Percentiles rank a stretch among this genome's conserved stretches.
Conservation (phyloP, 2,113 vertebrate species). For the Ptilorrhoa leucosticta region DNA sequence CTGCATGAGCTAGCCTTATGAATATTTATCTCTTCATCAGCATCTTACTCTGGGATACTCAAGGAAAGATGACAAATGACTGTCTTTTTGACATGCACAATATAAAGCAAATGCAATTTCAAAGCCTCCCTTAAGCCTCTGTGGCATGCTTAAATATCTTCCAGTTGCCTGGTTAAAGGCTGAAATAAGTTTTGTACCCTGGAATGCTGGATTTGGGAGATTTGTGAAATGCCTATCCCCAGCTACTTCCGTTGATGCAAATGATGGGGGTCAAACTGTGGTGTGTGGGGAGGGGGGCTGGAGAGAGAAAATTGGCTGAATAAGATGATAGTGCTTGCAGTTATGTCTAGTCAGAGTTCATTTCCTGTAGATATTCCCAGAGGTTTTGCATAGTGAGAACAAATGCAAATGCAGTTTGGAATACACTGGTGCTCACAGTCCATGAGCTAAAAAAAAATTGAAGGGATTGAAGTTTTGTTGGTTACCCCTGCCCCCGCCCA, state of each 20-base stretch:
- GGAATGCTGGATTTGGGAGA: not conserved
- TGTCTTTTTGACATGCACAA: not conserved
- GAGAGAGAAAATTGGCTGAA: not conserved
- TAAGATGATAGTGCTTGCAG: not conserved
- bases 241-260: not conserved
- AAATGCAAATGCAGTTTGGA: not conserved
- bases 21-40: not conserved
- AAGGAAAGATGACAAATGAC: not conserved
- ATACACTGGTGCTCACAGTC: not conserved
- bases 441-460: not conserved
- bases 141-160: not conserved
- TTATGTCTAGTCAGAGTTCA: not conserved
- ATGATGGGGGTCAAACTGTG: not conserved
- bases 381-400: not conserved
- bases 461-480: not conserved
- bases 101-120: not conserved
- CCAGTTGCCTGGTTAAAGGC: not conserved
- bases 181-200: not conserved
- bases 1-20: not conserved
- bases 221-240: not conserved
- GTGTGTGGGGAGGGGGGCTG: not conserved
- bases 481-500: too few relatives aligned
- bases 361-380: not conserved
- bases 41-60: not conserved
- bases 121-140: not conserved